Percentiles rank a stretch among this genome's conserved stretches.
These are phyloP conservation scores for Barnardius zonarius DNA, from an alignment of 2,113 vertebrate species.

Conservation along the genomic window DNA sequence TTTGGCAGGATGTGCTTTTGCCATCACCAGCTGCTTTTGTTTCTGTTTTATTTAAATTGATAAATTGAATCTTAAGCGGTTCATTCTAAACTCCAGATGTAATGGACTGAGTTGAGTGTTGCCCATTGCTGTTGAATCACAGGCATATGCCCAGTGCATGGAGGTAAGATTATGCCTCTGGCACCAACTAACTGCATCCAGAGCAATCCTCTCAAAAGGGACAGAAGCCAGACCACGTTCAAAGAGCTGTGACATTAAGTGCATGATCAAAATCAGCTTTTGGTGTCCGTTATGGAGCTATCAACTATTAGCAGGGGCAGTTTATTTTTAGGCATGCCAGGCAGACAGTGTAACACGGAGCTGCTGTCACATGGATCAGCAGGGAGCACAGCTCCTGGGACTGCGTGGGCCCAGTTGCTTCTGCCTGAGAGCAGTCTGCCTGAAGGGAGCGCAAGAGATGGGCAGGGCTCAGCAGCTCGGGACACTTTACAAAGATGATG, in stretches of 20 bases:
- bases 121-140: accelerated
- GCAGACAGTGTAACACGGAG: background rate
- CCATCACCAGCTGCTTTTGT: background rate
- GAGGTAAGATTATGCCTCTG: background rate
- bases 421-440: too few species aligned
- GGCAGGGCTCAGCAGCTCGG: background rate
- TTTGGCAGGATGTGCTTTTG: background rate
- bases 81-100: background rate
- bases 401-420: background rate
- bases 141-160: accelerated
- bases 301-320: background rate
- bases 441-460: background rate
- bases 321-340: background rate
- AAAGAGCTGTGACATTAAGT: background rate
- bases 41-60: background rate
- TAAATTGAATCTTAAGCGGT: background rate
- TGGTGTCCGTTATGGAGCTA: background rate
- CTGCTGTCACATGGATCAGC: background rate
- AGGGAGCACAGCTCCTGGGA: background rate
- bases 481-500: background rate
- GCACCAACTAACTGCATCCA: background rate
- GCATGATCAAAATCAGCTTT: background rate
- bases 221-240: background rate
- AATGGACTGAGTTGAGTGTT: background rate
- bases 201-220: background rate